Evolutionary conservation across 2,888 invertebrate genomes (phyloP).

Genomic region (Phoronis australis): DNA sequence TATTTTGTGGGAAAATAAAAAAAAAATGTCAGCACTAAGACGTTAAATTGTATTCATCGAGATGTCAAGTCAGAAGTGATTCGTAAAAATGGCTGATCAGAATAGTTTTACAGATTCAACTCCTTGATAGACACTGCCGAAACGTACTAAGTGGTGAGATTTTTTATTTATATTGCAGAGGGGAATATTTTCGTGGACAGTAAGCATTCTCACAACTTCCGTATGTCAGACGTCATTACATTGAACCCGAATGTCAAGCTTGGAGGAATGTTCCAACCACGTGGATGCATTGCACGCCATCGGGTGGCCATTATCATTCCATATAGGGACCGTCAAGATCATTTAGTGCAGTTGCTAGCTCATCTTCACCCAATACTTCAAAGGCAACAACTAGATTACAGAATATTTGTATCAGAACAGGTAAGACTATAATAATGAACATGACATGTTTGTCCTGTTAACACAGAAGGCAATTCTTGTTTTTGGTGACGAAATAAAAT

Average conservation of each 20-base stretch:
- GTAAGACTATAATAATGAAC: no score
- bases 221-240: slow-evolving; percentile 14
- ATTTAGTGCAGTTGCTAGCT: slow-evolving; percentile 54
- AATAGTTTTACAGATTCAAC: no score
- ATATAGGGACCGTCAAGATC: slow-evolving; percentile 53
- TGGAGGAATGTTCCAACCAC: slow-evolving; percentile 37
- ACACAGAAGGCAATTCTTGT: no score
- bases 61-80: no score
- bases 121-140: no score
- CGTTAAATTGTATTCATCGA: no score
- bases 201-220: slow-evolving; percentile 12
- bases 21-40: no score
- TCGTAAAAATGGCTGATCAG: no score
- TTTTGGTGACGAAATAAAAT: no score
- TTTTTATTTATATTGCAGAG: slow-evolving; percentile 12
- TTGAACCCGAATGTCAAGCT: slow-evolving; percentile 21
- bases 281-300: slow-evolving; percentile 35
- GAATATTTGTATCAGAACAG: slow-evolving; percentile 58
- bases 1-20: no score
- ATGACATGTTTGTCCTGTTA: no score
- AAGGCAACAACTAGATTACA: slow-evolving; percentile 56
- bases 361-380: slow-evolving; percentile 57
- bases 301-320: slow-evolving; percentile 46
- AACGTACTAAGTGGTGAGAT: background rate
- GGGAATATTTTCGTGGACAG: slow-evolving; percentile 17